Evolutionary conservation across 2,888 invertebrate species (phyloP).

Genomic region (Heliconius charithonia): DNA sequence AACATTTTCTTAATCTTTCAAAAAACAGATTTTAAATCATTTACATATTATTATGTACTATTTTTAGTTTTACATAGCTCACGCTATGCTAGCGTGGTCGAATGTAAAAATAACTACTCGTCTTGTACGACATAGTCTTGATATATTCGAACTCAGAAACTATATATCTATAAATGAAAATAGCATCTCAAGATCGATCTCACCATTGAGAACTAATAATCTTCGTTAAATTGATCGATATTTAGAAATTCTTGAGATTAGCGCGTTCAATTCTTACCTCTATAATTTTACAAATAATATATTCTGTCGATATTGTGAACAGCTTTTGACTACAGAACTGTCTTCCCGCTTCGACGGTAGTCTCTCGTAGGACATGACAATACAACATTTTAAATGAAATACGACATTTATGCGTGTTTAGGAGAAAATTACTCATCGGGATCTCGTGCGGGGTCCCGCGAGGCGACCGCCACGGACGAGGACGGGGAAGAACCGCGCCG

Average conservation of each 20-base stretch:
- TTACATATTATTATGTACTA: not conserved
- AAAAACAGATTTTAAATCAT: not conserved
- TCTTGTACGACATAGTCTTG: too few relatives aligned
- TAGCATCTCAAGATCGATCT: too few relatives aligned
- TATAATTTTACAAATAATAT: not conserved
- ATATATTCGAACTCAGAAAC: too few relatives aligned
- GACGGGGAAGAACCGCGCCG: constrained; percentile 54
- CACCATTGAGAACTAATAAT: too few relatives aligned
- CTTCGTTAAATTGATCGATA: too few relatives aligned
- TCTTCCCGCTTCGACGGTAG: not conserved
- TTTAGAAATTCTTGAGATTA: too few relatives aligned
- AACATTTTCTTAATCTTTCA: too few relatives aligned
- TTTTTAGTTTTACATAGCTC: too few relatives aligned
- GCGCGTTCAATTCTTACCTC: too few relatives aligned
- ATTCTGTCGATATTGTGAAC: not conserved
- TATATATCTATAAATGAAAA: too few relatives aligned
- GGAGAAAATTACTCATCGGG: constrained; percentile 67
- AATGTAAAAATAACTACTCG: too few relatives aligned
- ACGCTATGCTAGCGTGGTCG: too few relatives aligned
- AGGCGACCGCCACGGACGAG: constrained; percentile 68
- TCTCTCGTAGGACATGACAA: not conserved
- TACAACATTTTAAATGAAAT: not conserved
- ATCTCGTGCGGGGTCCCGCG: constrained; percentile 71
- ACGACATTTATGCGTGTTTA: constrained; percentile 38
- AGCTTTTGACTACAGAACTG: not conserved